Conservation (phyloP, 1,140 invertebrate genomes). For the Achatina immaculata region DNA sequence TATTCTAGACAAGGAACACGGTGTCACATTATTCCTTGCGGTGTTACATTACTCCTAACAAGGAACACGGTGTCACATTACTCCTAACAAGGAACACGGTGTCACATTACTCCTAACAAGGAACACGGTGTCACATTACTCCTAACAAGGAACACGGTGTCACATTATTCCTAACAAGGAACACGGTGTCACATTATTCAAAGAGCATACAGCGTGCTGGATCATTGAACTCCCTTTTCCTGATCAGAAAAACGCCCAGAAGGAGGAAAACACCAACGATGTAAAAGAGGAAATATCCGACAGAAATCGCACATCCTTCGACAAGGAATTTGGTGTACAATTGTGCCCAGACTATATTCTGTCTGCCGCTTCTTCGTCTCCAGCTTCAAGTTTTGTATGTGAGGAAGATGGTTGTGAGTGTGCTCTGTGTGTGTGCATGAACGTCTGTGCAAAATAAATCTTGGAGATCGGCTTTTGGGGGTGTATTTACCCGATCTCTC, state of each 20-base stretch:
- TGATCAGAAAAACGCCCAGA: neutral
- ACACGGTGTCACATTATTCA: too few relatives aligned
- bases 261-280: neutral
- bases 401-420: neutral
- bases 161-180: too few relatives aligned
- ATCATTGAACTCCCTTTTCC: too few relatives aligned
- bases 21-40: too few relatives aligned
- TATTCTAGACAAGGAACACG: too few relatives aligned
- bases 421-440: slow-evolving; percentile 16
- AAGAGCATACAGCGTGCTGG: too few relatives aligned
- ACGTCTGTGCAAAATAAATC: slow-evolving; percentile 31
- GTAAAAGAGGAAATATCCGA: neutral
- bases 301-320: neutral
- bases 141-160: too few relatives aligned
- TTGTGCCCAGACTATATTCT: neutral
- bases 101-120: too few relatives aligned
- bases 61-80: too few relatives aligned
- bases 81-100: too few relatives aligned
- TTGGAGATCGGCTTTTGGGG: slow-evolving; percentile 34
- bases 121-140: too few relatives aligned
- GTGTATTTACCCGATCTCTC: slow-evolving; percentile 37
- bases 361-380: neutral
- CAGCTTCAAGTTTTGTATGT: neutral
- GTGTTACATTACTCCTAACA: too few relatives aligned
- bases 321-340: neutral